These are phyloP conservation scores for Spilogale gracilis DNA, from an alignment of 2,113 vertebrate genomes.

Conservation along the genomic window DNA sequence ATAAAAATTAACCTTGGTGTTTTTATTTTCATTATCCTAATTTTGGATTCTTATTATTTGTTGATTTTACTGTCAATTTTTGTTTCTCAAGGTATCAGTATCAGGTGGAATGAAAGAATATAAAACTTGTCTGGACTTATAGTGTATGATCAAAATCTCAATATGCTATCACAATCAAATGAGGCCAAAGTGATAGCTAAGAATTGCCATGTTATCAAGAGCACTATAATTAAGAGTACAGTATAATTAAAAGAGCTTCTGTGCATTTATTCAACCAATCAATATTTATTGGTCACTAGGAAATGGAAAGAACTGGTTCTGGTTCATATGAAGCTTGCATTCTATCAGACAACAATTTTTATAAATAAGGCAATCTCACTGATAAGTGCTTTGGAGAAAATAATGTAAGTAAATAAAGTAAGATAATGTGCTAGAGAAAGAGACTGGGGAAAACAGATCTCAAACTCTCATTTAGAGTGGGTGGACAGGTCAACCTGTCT, in stretches of 20 bases:
- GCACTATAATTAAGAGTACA: not conserved
- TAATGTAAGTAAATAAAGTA: not conserved
- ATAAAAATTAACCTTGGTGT: not conserved
- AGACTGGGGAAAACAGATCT: not conserved
- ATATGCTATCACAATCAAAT: not conserved
- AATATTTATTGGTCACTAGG: not conserved
- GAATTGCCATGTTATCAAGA: not conserved
- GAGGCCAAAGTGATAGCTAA: not conserved
- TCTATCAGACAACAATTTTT: not conserved
- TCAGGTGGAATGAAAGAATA: not conserved
- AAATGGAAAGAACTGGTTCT: not conserved
- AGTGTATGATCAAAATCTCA: not conserved
- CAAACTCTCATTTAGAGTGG: not conserved
- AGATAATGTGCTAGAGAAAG: not conserved
- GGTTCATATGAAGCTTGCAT: not conserved
- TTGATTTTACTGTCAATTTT: conserved; percentile 27
- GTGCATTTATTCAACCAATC: not conserved
- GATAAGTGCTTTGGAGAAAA: not conserved
- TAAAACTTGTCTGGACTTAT: not conserved
- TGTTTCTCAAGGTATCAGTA: conserved; percentile 9
- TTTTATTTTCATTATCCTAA: not conserved
- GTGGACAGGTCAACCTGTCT: not conserved
- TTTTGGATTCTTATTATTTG: not conserved
- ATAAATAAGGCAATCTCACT: not conserved
- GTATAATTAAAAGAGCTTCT: not conserved